Percentiles rank a stretch among this genome's conserved stretches.
These are phyloP conservation scores for Colletes latitarsis DNA, from an alignment of 1,140 invertebrate genomes.

Conservation along the genomic window DNA sequence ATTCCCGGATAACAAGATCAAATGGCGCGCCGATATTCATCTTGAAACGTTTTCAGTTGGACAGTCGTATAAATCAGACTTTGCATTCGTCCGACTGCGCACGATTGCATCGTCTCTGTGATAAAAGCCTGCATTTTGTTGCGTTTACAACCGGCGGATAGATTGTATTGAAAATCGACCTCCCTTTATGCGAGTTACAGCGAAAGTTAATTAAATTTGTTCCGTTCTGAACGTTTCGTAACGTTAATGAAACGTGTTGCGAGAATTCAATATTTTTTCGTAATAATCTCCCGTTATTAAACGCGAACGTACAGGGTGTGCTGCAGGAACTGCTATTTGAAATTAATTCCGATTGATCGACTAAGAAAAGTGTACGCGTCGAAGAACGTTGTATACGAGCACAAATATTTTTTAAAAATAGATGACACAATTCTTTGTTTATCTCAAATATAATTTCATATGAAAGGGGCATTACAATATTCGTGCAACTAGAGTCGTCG, in stretches of 20 bases:
- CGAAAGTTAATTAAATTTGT: conserved; percentile 34
- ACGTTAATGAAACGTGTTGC: neutral
- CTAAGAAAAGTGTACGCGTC: no score
- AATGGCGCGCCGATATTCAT: conserved; percentile 27
- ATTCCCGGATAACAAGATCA: conserved; percentile 37
- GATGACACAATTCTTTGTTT: no score
- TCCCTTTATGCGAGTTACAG: neutral
- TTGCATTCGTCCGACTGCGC: conserved; percentile 15
- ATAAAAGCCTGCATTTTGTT: conserved; percentile 3
- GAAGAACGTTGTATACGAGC: no score
- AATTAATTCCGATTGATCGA: neutral
- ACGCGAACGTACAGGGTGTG: neutral
- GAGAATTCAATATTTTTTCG: conserved; percentile 17
- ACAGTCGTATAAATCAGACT: conserved; percentile 23
- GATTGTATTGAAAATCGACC: neutral
- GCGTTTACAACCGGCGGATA: conserved; percentile 14
- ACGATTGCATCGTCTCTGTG: neutral
- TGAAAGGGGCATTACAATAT: no score
- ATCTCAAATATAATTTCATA: no score
- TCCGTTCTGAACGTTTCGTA: conserved; percentile 13
- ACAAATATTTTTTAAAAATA: no score
- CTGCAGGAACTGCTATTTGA: neutral
- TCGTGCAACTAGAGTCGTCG: no score
- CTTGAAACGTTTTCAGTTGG: conserved; percentile 8
- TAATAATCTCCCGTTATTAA: neutral